Conservation (phyloP, 2,797 vertebrate genomes). For the Scyliorhinus canicula region DNA sequence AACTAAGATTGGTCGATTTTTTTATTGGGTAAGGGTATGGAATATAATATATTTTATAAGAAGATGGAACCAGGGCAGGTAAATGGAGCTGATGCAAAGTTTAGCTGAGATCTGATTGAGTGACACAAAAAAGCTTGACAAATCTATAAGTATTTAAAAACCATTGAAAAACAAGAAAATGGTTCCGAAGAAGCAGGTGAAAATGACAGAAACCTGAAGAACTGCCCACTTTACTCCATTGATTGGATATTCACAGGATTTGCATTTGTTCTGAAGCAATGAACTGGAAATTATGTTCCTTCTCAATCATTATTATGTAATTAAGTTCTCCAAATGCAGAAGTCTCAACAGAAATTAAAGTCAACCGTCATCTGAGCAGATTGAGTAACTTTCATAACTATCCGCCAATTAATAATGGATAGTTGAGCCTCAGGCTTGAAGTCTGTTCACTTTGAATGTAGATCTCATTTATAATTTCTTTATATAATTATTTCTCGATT, state of each 20-base stretch:
- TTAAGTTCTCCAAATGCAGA: neutral
- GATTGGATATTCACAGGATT: neutral
- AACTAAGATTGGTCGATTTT: neutral
- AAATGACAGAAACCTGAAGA: neutral
- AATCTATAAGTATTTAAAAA: neutral
- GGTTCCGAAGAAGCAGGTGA: neutral
- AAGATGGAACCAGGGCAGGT: neutral
- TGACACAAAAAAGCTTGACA: neutral
- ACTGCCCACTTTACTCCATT: neutral
- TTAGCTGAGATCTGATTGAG: neutral
- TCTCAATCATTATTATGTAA: neutral
- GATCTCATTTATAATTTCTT: neutral
- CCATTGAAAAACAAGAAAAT: neutral
- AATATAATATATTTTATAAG: no score
- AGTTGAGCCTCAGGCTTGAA: neutral
- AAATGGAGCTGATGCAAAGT: neutral
- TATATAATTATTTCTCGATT: constrained; percentile 10
- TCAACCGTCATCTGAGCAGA: neutral
- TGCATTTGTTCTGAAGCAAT: neutral
- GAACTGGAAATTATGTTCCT: neutral
- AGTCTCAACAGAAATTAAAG: neutral
- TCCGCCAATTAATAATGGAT: neutral
- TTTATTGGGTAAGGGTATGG: neutral
- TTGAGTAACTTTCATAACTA: neutral
- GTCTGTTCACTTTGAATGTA: neutral